A percentile compares a stretch with the other conserved stretches of the same genome.
These are phyloP conservation scores for Coleophora deauratella DNA, from an alignment of 2,888 invertebrate genomes.

Conservation along the genomic window DNA sequence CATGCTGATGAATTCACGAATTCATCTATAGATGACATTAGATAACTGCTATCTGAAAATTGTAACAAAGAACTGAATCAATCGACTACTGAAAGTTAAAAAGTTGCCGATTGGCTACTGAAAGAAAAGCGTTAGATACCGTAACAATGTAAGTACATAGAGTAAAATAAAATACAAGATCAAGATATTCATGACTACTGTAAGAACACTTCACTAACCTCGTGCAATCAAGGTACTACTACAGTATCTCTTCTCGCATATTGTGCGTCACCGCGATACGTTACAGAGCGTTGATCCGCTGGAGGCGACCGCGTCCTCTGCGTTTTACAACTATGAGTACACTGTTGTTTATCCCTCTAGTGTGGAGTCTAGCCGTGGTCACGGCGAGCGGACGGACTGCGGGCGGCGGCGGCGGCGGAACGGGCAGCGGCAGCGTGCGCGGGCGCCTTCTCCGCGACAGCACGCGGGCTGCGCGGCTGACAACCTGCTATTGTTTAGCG, in stretches of 20 bases:
- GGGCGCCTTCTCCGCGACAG: not conserved
- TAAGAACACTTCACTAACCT: conserved; percentile 39
- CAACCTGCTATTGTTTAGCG: conserved; percentile 37
- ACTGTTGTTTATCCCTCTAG: conserved; percentile 10
- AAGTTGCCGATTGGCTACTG: not conserved
- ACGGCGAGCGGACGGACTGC: not conserved
- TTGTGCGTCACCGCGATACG: conserved; percentile 27
- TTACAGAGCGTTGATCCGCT: conserved; percentile 31
- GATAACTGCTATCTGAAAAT: conserved; percentile 36
- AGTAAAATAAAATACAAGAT: no score
- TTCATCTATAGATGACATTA: conserved; percentile 64
- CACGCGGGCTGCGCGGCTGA: conserved; percentile 19
- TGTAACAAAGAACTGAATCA: conserved; percentile 8
- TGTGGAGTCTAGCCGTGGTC: not conserved
- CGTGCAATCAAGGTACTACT: conserved; percentile 24
- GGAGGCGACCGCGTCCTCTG: conserved; percentile 7
- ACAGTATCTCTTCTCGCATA: conserved; percentile 14
- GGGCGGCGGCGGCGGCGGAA: not conserved
- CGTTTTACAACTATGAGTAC: conserved; percentile 22
- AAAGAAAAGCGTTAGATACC: no score
- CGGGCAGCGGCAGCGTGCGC: not conserved
- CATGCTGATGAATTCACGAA: conserved; percentile 65
- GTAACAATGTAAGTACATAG: no score
- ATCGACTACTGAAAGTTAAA: not conserved
- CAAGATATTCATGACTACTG: not conserved